Evolutionary conservation across 2,797 vertebrate species (phyloP).

Genomic region (Argya squamiceps): DNA sequence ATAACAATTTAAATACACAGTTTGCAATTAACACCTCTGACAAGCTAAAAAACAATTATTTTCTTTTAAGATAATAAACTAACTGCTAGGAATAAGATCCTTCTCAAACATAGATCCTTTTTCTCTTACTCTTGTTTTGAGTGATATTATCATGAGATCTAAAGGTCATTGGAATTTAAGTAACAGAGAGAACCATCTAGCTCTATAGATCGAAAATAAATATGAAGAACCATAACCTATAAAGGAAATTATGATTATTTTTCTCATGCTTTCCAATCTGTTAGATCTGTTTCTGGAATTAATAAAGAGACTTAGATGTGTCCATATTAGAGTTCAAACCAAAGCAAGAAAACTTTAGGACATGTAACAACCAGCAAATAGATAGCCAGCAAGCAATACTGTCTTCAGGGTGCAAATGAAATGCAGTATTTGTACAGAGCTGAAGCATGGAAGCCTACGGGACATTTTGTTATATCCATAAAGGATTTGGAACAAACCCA

Average conservation of each 20-base stretch:
- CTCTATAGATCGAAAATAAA: not conserved
- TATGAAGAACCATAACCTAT: not conserved
- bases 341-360: not conserved
- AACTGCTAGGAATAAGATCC: not conserved
- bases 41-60: conserved; percentile 40
- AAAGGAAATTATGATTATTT: not conserved
- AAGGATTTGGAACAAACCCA: not conserved
- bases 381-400: not conserved
- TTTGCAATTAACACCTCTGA: conserved; percentile 49
- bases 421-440: not conserved
- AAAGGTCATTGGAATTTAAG: not conserved
- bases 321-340: not conserved
- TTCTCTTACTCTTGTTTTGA: not conserved
- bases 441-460: not conserved
- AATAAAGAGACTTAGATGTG: not conserved
- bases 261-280: not conserved
- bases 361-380: not conserved
- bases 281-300: not conserved
- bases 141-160: not conserved
- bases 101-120: not conserved
- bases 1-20: conserved; percentile 29
- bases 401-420: not conserved
- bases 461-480: not conserved
- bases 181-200: not conserved
- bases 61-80: conserved; percentile 20